Base-by-base conservation (phyloP, 2,888 invertebrate species). In the Xestoiulus laeticollis region DNA sequence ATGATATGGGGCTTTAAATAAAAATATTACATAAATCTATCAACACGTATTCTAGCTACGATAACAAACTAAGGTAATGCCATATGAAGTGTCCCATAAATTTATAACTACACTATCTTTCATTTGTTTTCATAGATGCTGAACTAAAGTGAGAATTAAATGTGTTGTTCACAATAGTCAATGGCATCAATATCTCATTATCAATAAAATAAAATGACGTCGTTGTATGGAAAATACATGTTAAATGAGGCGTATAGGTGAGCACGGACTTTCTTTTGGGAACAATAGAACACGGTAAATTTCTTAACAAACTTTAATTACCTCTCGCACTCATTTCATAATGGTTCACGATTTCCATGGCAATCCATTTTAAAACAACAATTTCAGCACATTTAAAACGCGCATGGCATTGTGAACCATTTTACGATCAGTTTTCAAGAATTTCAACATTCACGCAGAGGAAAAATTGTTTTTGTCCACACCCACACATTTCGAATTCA, bases 401-500 rank as follows among this genome's bases (percentile, higher is more conserved):
- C 30, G 78, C 14, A 26, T 30, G 78, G 26, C 78, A 78, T 78
- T 78, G 26, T 78, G 78, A 4, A 30, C 2, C 26, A 30, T 78
- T 78, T 78, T 78, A 78, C 78, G 30, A 78, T n/a, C n/a, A n/a
- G 30, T 26, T 78, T 78, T 78, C 26, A 14, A 32, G 78, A 14
- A 78, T 32, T 78, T 78, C 30, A 32, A 30, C 78, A 30, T 78
- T 78, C 4, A 26, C 5, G 30, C 30, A 30, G 26, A 30, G 26
- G 30, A 30, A 30, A 78, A 78, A 78, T 30, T 32, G 1, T 4
- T 78, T 78, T 14, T 30, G 30, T 78, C 30, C 78, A 30, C 78
- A 30, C 78, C 78, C 78, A 78, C 78, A 78, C 78, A 32, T 78
- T 78, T 78, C 78, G 30, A 32, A 78, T 78, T 78, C 78, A 78